Base-by-base conservation (phyloP, 2,888 invertebrate species). In the Campaea margaritaria region DNA sequence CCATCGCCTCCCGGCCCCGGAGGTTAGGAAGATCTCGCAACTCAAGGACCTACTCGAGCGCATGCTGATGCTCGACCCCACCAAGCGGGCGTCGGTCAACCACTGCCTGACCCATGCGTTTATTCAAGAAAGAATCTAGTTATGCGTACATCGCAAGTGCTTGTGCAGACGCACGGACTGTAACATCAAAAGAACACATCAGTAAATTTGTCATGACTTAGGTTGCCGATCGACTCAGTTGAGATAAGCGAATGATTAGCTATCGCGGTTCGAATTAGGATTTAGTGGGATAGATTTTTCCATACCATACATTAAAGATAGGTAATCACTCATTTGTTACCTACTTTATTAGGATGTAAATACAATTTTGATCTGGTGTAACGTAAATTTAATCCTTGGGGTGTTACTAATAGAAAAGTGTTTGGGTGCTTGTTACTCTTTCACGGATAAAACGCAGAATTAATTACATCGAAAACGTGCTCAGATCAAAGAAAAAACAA, bases 61-160 rank as follows among this genome's bases (percentile, higher is more conserved):
- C 66, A 96, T 98, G 76, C 94, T 99, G 66, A 96, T 97, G 93
- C 91, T 99, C 52, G 99, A 99, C 89, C 96, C 99, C 0, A 95
- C 96, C 36, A 99, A 99, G 87, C 94, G 99, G 57, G 96, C 98
- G 71, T 96, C 98, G n/a, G 95, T 99, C 68, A 98, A 98, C 87
- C 97, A 98, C 81, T 98, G 98, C 39, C 93, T 99, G 52, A 95
- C 96, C 16, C 99, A 99, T 90, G 96, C 98, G 0, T 99, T 99
- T 87, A 98, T 99, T 80, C 97, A 97, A 91, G 99, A 99, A 82
- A 98, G 96, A 93, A 97, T 97, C 82, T 96, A 88, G 69, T 15
- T 55, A 55, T 42, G 13, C 15, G 12, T 0, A 7, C 34, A 51
- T 44, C 55, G 28, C 48, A 15, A 47, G 43, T 44, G 42, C 28